A percentile compares a stretch with the other conserved stretches of the same genome.
These are phyloP conservation scores for Platycercus adscitus DNA, from an alignment of 2,113 vertebrate genomes.

Conservation along the genomic window DNA sequence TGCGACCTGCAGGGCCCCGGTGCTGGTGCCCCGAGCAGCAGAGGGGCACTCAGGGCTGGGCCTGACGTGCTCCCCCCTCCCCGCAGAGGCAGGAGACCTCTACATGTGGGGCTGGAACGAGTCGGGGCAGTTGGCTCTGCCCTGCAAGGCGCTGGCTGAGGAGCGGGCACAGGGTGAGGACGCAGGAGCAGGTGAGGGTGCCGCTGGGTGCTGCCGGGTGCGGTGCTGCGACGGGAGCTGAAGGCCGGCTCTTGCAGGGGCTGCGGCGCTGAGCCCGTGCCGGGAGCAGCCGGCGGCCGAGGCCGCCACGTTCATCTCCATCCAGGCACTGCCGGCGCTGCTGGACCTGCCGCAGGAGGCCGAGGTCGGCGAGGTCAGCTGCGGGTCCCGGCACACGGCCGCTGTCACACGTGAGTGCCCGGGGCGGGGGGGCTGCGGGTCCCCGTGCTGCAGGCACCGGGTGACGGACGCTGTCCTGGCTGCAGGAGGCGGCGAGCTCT, in stretches of 20 bases:
- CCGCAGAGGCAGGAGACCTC: constrained; percentile 85
- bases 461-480: neutral
- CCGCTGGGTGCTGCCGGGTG: neutral
- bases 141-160: constrained; percentile 71
- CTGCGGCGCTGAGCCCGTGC: rapidly evolving
- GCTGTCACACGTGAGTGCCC: constrained; percentile 83
- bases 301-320: constrained; percentile 77
- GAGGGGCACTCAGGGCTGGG: rapidly evolving
- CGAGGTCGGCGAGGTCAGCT: constrained; percentile 82
- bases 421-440: rapidly evolving
- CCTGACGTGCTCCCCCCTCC: rapidly evolving
- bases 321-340: constrained; percentile 92
- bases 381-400: constrained; percentile 91
- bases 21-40: neutral
- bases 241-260: neutral
- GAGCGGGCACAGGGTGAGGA: neutral
- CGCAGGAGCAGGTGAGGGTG: constrained; percentile 9
- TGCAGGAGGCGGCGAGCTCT: constrained; percentile 87
- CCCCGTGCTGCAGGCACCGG: neutral
- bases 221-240: neutral
- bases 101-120: constrained; percentile 98
- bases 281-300: rapidly evolving
- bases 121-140: constrained; percentile 91
- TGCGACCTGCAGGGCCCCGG: rapidly evolving
- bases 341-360: constrained; percentile 82